Evolutionary conservation across 2,113 vertebrate genomes (phyloP).

Genomic region (Jacana jacana): DNA sequence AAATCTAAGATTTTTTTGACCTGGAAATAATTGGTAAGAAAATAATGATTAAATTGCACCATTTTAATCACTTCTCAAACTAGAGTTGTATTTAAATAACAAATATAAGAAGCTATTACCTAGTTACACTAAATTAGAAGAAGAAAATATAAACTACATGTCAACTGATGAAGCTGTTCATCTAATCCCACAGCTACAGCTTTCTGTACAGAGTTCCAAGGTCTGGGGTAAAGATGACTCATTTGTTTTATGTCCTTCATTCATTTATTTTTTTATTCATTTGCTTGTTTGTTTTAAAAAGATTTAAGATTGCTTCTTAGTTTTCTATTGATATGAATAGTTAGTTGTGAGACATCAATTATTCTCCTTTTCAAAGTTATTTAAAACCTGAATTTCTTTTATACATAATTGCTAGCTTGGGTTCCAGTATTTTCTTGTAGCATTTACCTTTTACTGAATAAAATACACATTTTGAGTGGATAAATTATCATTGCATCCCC

Average conservation of each 20-base stretch:
- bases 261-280: not conserved
- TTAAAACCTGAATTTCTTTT: not conserved
- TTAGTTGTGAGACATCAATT: not conserved
- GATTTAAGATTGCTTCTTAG: not conserved
- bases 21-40: not conserved
- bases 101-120: not conserved
- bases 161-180: not conserved
- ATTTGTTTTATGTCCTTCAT: not conserved
- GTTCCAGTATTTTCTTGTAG: not conserved
- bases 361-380: not conserved
- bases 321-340: not conserved
- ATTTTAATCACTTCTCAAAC: not conserved
- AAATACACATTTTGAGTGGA: not conserved
- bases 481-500: not conserved
- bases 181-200: not conserved
- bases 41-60: not conserved
- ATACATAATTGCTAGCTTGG: not conserved
- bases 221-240: not conserved
- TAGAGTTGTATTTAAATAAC: not conserved
- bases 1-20: not conserved
- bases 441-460: slow-evolving; percentile 3
- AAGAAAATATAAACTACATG: not conserved
- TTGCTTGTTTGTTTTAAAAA: not conserved
- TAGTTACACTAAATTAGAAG: not conserved
- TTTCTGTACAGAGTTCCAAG: not conserved